Evolutionary conservation across 2,797 vertebrate genomes (phyloP).

Genomic region (Falco naumanni): DNA sequence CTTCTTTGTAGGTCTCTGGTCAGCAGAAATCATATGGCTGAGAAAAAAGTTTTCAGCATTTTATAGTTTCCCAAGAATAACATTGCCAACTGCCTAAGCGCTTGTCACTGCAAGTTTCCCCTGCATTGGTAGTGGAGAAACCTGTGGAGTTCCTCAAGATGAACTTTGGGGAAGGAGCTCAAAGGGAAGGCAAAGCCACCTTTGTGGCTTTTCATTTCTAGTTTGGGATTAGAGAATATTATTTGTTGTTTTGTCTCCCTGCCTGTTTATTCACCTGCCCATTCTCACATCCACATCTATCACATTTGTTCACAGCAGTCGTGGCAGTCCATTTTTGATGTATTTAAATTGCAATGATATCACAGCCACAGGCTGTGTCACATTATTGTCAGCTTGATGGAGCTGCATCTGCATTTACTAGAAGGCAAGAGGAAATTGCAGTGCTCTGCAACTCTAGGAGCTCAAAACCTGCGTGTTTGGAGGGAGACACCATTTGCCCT

Average conservation of each 20-base stretch:
- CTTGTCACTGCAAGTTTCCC: not conserved
- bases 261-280: not conserved
- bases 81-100: not conserved
- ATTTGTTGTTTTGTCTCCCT: not conserved
- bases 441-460: not conserved
- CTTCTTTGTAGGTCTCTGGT: not conserved
- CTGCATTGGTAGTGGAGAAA: not conserved
- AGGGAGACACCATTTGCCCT: not conserved
- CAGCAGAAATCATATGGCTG: not conserved
- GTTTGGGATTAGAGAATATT: not conserved
- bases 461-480: not conserved
- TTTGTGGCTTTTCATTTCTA: not conserved
- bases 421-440: not conserved
- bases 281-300: not conserved
- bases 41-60: not conserved
- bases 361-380: not conserved
- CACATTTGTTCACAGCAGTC: rapidly evolving
- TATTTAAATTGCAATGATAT: not conserved
- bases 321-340: not conserved
- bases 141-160: not conserved
- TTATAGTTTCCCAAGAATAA: not conserved
- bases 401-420: not conserved
- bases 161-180: not conserved
- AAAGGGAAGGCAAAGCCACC: not conserved
- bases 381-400: rapidly evolving